Conservation (phyloP, 2,888 invertebrate species). For the Sturmia bella region DNA sequence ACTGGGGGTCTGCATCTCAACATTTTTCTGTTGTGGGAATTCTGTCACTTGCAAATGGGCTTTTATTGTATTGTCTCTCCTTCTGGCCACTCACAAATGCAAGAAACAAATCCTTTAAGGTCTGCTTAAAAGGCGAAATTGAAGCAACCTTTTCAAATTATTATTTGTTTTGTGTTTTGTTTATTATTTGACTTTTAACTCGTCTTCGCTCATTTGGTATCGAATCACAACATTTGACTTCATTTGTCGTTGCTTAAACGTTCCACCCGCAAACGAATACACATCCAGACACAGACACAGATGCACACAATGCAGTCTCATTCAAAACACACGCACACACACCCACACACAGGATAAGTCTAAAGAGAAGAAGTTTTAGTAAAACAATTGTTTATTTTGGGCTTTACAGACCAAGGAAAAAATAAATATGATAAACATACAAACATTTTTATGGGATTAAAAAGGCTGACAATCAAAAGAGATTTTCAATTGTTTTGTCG, state of each 20-base stretch:
- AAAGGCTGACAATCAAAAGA: constrained; percentile 61
- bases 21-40: no score
- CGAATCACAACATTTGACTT: constrained; percentile 56
- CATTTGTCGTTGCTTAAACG: constrained; percentile 47
- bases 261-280: constrained; percentile 29
- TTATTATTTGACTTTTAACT: constrained; percentile 72
- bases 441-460: constrained; percentile 65
- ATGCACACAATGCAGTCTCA: neutral
- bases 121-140: neutral
- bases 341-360: neutral
- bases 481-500: constrained; percentile 45
- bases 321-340: neutral
- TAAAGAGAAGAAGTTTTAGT: constrained; percentile 3
- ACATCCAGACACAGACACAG: constrained; percentile 3
- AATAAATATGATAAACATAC: constrained; percentile 46
- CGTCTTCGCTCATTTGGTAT: constrained; percentile 44
- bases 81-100: no score
- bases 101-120: constrained; percentile 21
- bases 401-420: constrained; percentile 28
- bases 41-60: no score
- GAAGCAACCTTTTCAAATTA: constrained; percentile 71
- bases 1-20: no score
- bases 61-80: no score
- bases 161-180: constrained; percentile 73
- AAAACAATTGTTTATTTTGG: constrained; percentile 64